Evolutionary conservation across 2,888 invertebrate species (phyloP), one percentile per base, ranked within the genome.

Genomic region (Branchellion lobata): DNA sequence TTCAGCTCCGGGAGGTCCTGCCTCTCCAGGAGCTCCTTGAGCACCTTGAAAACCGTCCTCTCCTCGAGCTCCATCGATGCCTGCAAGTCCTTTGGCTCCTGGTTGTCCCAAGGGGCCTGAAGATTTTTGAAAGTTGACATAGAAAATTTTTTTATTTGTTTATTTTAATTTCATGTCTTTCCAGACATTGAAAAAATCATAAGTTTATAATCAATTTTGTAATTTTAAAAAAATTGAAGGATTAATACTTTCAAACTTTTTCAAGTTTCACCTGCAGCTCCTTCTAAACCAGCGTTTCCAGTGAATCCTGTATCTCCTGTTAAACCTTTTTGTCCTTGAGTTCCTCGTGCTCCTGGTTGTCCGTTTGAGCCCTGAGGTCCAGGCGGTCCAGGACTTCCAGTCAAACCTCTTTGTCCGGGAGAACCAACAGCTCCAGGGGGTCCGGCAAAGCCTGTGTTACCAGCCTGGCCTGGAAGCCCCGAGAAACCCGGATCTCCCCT

Each of bases 31-130:
- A 33, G 65, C 29, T 14, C 82, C 82, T 53, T 14, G 24, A 27
- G 29, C 24, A 2, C 81, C 81, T 53, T 75, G 73, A 21, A 53
- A n/a, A 5, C 61, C 61, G 21, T 8, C n/a, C 3, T 18, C 51
- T 47, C 81, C 81, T 14, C 31, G 29, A 1, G 65, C 18, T 53
- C 81, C 81, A 14, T 80, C 74, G 47, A 84, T 84, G 0, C 83
- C 80, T 2, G 75, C 74, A 73, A 84, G 84, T 5, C 79, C 80
- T 5, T 57, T 57, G 5, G 61, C 3, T 18, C 61, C 61, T n/a
- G 61, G 14, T n/a, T 57, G 14, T 18, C 61, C 61, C 21, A n/a
- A n/a, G 24, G 8, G 3, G 5, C 61, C 61, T 57, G 61, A 57
- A 57, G 14, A 40, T 40, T 40, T 40, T 40, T 8, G 14, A 40